phyloP scores from a whole-genome alignment of 2,888 invertebrate species.

The Brachypalpus laphriformis region DNA sequence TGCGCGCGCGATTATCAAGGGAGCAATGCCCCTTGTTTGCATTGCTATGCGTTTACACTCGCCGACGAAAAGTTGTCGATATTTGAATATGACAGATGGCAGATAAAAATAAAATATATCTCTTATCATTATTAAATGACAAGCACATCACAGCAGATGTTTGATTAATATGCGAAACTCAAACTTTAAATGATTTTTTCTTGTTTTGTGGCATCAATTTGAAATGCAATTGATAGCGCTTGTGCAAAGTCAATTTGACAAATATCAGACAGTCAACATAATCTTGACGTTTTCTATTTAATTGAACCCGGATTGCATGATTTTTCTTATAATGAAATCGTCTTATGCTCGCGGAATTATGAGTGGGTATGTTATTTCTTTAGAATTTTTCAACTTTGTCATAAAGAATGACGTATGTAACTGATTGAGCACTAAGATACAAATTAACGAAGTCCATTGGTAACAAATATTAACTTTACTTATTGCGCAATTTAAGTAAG shows the following conservation, averaged over 20 bases:
- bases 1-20: slow-evolving; percentile 64
- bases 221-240: slow-evolving; percentile 31
- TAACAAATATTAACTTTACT: too few relatives aligned
- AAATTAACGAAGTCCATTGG: too few relatives aligned
- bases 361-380: not conserved
- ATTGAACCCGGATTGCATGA: not conserved
- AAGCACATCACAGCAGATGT: slow-evolving; percentile 14
- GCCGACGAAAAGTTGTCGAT: slow-evolving; percentile 33
- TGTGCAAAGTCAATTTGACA: slow-evolving; percentile 41
- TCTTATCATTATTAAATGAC: slow-evolving; percentile 25
- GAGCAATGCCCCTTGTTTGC: slow-evolving; percentile 66
- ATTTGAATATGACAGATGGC: not conserved
- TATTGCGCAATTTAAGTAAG: too few relatives aligned
- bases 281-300: slow-evolving; percentile 32
- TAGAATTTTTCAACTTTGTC: not conserved
- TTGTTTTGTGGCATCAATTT: slow-evolving; percentile 8
- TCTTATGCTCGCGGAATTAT: not conserved
- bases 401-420: too few relatives aligned
- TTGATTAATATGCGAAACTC: slow-evolving; percentile 54
- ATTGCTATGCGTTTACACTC: slow-evolving; percentile 64
- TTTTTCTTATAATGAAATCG: not conserved
- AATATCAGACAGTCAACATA: slow-evolving; percentile 51
- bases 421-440: too few relatives aligned
- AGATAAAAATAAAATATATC: not conserved
- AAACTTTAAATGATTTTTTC: slow-evolving; percentile 6